These are phyloP conservation scores for Knipowitschia caucasica DNA, from an alignment of 2,797 vertebrate genomes.

Conservation along the genomic window DNA sequence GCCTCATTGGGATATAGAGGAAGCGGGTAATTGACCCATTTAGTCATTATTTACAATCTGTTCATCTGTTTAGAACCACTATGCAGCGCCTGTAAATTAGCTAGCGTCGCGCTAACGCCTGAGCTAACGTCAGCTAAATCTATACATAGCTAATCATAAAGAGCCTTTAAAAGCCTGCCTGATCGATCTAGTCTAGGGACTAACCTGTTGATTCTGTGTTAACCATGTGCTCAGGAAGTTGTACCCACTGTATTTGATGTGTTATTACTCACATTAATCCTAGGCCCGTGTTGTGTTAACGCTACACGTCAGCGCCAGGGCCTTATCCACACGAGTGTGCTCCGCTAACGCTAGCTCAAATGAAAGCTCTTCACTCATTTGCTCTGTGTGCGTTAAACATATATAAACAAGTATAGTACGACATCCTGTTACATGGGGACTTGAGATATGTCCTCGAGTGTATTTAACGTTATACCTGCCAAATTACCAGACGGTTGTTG, in stretches of 20 bases:
- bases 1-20: fast-evolving
- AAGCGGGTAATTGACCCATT: fast-evolving
- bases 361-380: too few species aligned
- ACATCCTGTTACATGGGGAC: too few species aligned
- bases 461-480: not conserved
- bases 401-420: too few species aligned
- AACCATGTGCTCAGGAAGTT: not conserved
- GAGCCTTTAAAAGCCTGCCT: conserved; percentile 19
- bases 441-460: not conserved
- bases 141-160: too few species aligned
- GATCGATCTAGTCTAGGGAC: conserved; percentile 37
- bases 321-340: not conserved
- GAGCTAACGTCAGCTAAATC: conserved; percentile 39
- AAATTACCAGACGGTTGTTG: not conserved
- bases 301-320: not conserved
- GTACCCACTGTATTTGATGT: not conserved
- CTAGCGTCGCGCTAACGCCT: conserved; percentile 34
- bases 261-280: not conserved
- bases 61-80: not conserved
- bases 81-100: not conserved
- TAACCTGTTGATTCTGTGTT: not conserved
- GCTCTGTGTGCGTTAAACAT: too few species aligned
- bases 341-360: not conserved
- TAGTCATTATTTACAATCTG: fast-evolving
- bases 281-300: not conserved